Evolutionary conservation across 2,888 invertebrate genomes (phyloP).

Genomic region (Noctuana brunneofusca): DNA sequence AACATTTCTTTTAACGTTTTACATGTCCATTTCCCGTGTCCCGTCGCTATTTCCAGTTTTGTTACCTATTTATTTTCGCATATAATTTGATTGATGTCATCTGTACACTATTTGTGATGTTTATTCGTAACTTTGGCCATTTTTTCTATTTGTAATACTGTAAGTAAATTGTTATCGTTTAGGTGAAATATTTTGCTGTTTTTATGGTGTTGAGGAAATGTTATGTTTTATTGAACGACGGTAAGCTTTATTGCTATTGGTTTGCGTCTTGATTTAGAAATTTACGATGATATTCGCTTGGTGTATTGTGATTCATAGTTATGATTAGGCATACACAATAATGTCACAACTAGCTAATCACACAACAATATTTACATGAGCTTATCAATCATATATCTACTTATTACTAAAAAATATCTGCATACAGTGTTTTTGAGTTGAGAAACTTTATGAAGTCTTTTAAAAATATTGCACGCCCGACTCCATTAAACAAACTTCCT

Average conservation of each 20-base stretch:
- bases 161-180: constrained; percentile 24
- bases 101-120: constrained; percentile 19
- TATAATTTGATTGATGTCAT: constrained; percentile 23
- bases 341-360: no score
- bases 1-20: constrained; percentile 9
- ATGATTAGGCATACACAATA: no score
- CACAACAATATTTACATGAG: no score
- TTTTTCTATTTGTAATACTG: constrained; percentile 22
- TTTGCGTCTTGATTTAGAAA: background rate
- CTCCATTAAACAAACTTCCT: constrained; percentile 1
- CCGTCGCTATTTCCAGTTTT: background rate
- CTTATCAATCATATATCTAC: no score
- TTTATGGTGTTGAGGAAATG: constrained; percentile 18
- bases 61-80: constrained; percentile 3
- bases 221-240: constrained; percentile 11
- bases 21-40: background rate
- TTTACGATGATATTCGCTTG: background rate
- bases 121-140: constrained; percentile 26
- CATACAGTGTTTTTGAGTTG: no score
- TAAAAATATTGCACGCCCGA: background rate
- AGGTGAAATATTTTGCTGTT: constrained; percentile 16
- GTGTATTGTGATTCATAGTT: background rate
- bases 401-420: no score
- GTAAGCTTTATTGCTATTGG: background rate
- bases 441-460: background rate